These are phyloP conservation scores for Psophia crepitans DNA, from an alignment of 2,113 vertebrate species.

Conservation along the genomic window DNA sequence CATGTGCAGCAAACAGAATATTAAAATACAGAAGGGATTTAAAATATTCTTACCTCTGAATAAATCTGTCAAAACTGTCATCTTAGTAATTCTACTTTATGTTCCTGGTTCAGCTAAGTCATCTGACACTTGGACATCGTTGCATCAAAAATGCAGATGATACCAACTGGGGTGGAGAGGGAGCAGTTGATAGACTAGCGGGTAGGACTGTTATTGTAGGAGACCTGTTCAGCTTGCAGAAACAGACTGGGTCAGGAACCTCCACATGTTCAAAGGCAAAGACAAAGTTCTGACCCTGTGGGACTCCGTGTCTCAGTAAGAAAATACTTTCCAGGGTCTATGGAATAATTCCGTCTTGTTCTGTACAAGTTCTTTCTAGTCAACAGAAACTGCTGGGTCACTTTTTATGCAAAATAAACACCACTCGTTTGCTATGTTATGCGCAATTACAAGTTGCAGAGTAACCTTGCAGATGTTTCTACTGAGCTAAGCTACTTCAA, in stretches of 20 bases:
- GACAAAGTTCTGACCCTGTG: not conserved
- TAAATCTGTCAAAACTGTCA: not conserved
- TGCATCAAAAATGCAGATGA: not conserved
- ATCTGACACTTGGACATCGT: not conserved
- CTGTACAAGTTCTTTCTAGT: not conserved
- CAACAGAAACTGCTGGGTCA: not conserved
- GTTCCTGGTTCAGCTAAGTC: not conserved
- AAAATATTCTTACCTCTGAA: not conserved
- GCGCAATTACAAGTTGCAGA: not conserved
- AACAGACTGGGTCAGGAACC: not conserved
- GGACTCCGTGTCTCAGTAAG: not conserved
- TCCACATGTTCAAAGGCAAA: not conserved
- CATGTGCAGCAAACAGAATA: not conserved
- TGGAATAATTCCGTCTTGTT: not conserved
- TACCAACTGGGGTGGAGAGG: not conserved
- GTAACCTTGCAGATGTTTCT: not conserved
- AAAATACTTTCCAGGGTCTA: not conserved
- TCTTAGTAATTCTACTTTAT: not conserved
- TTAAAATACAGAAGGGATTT: not conserved
- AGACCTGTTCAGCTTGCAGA: not conserved
- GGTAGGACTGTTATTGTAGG: not conserved
- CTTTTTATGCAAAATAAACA: not conserved
- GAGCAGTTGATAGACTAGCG: rapidly evolving
- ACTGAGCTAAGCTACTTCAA: not conserved
- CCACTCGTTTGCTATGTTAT: not conserved